phyloP scores from a whole-genome alignment of 2,113 vertebrate species.

The Capricornis sumatraensis region DNA sequence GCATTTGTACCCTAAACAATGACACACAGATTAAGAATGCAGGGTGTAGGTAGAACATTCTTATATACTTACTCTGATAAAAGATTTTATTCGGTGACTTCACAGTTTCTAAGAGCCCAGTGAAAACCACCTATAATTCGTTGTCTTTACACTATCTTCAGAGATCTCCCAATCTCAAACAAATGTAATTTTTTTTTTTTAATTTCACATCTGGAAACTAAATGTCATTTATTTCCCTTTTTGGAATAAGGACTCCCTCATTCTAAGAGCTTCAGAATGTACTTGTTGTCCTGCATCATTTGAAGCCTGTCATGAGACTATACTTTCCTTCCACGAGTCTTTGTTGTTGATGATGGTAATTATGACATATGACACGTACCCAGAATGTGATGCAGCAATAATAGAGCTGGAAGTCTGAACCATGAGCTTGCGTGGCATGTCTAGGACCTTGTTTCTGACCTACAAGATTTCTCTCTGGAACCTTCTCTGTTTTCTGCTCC shows the following conservation, averaged over 20 bases:
- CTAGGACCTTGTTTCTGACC: not conserved
- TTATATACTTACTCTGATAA: not conserved
- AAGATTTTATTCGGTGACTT: not conserved
- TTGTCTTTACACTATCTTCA: not conserved
- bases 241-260: not conserved
- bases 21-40: not conserved
- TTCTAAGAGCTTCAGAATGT: not conserved
- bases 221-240: not conserved
- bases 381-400: not conserved
- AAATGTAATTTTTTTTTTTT: not conserved
- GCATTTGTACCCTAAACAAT: not conserved
- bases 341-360: not conserved
- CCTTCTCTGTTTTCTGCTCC: not conserved
- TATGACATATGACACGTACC: not conserved
- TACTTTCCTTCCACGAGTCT: not conserved
- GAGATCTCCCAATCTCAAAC: not conserved
- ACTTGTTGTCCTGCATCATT: not conserved
- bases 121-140: not conserved
- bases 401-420: not conserved
- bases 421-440: not conserved
- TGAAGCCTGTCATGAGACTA: not conserved
- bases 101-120: not conserved
- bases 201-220: not conserved
- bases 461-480: not conserved
- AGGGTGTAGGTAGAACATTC: not conserved